Base-by-base conservation (phyloP, 2,113 vertebrate species). In the Euleptes europaea region DNA sequence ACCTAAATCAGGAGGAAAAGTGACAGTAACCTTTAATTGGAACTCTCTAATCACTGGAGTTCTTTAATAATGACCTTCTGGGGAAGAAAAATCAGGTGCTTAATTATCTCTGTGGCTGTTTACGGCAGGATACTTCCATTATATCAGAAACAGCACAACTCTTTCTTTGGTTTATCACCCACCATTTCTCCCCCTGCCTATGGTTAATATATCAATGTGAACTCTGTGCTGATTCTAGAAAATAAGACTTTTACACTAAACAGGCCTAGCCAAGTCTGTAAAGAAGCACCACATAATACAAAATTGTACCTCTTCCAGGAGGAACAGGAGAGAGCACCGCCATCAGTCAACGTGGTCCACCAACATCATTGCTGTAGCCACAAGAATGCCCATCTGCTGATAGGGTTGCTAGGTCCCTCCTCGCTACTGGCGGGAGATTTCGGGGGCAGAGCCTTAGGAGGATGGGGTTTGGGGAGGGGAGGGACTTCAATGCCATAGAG, bases 21-120 rank as follows among this genome's bases (percentile, higher is more conserved):
- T 80, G 84, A 80, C 54, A 85, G 84, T 63, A 73, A 23, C 69
- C 77, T 73, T 85, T 85, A 85, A 85, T 80, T 85, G 84, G 77
- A 85, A 65, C 69, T 38, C 77, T 65, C 84, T 80, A 65, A 80
- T 80, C 84, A 72, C 31, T 79, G 84, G 69, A 78, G 69, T 85
- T 65, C 26, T 80, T 72, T 85, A 85, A 85, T 80, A 85, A 85
- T 72, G 67, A 85, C 77, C n/a, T 74, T 85, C 77, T 80, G 51
- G 14, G 69, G 69, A 79, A 80, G 69, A 85, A 85, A 72, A 85
- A 85, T 73, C 84, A 73, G 84, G 54, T 79, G 31, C 31, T 86
- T 86, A 66, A 76, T 86, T 86, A 86, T 69, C 35, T 82, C 49
- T 54, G 47, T 76, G 63, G 63, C 63, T 82, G 44, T 76, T 76